A percentile compares a stretch with the other conserved stretches of the same genome.
Evolutionary conservation across 2,888 invertebrate species (phyloP).

Genomic region (Ectobius pallidus): DNA sequence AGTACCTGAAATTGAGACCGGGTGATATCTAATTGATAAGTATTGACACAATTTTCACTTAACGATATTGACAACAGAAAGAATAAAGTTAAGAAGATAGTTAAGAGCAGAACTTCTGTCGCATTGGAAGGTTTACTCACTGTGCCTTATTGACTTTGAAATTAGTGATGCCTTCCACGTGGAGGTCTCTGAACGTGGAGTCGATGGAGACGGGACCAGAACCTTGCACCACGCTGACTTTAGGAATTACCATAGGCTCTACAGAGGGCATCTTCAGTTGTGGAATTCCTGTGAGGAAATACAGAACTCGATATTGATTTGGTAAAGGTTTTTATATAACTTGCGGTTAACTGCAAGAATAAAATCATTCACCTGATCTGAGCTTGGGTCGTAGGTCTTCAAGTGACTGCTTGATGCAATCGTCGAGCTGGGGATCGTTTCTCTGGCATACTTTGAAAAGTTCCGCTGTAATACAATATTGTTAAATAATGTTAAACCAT

Average conservation of each 20-base stretch:
- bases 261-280: slow-evolving; percentile 48
- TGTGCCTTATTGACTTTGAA: slow-evolving; percentile 36
- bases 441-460: slow-evolving; percentile 46
- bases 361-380: slow-evolving; percentile 47
- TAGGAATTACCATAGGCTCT: slow-evolving; percentile 47
- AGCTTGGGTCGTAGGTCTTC: slow-evolving; percentile 48
- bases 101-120: no score
- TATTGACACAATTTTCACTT: no score
- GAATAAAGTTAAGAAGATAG: no score
- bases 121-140: no score
- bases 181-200: slow-evolving; percentile 46
- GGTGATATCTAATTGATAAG: no score
- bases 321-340: no score
- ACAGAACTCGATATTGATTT: slow-evolving; percentile 44
- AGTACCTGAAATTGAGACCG: no score
- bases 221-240: slow-evolving; percentile 39
- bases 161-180: slow-evolving; percentile 41
- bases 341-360: no score
- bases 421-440: slow-evolving; percentile 49
- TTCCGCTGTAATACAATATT: slow-evolving; percentile 16
- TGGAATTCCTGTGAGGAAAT: background rate
- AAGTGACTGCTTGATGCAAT: slow-evolving; percentile 49
- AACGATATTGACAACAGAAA: no score
- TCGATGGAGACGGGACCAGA: slow-evolving; percentile 42
- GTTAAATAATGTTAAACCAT: no score